Base-by-base conservation (phyloP, 1,140 invertebrate species). In the Heliconius nattereri region DNA sequence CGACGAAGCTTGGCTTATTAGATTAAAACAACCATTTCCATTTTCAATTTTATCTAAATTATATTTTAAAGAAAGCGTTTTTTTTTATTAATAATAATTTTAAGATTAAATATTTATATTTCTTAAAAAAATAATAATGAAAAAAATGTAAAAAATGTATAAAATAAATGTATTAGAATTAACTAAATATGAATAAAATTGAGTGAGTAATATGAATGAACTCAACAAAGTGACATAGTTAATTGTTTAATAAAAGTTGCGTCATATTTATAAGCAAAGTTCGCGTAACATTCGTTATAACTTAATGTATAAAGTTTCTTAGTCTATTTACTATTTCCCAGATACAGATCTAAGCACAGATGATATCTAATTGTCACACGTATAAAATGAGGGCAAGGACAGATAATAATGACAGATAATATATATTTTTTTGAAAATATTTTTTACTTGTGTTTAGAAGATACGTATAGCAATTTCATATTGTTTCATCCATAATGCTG, bases 241-340 rank as follows among this genome's bases (percentile, higher is more conserved):
- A 60, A 13, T 60, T 60, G 26, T 60, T 60, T 60, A 60, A 60
- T 60, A 60, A 60, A 60, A 60, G 9, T 60, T 60, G 9, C 57
- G 57, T 60, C 57, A 29, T 66, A 66, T 66, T 26, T 26, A 66
- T 66, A 16, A 66, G 8, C 9, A 29, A 66, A 66, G 60, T 66
- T 66, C 23, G 23, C 23, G 26, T 66, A 66, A 66, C 60, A 26
- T 16, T 29, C 60, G 23, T 66, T 9, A 29, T 26, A 66, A 66
- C 26, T 66, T 66, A 66, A 66, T 66, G 13, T 13, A 66, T 29
- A 29, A 66, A 66, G 60, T 66, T 66, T 66, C 60, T 66, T 66
- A 66, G 29, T 66, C 60, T 66, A 29, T 66, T 66, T 66, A 11
- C 11, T 6, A 60, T 60, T 35, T 23, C n/a, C 13, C 23, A 66